Base-by-base conservation (phyloP, 53 echinoderm and acorn worm species). In the Actinopyga echinites region DNA sequence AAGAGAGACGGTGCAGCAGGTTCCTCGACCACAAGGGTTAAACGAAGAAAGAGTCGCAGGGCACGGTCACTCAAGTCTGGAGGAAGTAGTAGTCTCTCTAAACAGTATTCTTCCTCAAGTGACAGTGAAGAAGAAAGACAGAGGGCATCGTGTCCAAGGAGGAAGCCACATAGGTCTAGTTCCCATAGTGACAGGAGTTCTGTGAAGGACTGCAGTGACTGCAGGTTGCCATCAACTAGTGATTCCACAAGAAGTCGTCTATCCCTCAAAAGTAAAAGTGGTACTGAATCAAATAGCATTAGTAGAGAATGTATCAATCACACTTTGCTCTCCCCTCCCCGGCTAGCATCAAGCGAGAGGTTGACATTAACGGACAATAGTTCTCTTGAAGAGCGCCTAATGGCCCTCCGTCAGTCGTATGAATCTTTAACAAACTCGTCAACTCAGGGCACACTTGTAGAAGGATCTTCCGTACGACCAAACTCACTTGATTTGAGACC, bases 51-150 rank as follows among this genome's bases (percentile, higher is more conserved):
- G 20, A 80, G 81, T 29, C n/a, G 81, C 23, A 59, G 81, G 42
- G 60, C 81, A 30, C 28, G 81, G 30, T 80, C 81, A 10, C 81
- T 80, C 38, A 35, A 80, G 62, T 62, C 81, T 9, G 28, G 28
- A 13, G 63, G 58, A 34, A 62, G 60, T 24, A 77, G 32, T 31
- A 17, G 25, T 17, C 22, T 29, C 8, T 60, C 81, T 38, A 31
- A 40, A 5, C 60, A 62, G 30, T 80, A 62, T 61, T 59, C 60
- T 34, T 80, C 81, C 20, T 80, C 81, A 30, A 80, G 81, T 62
- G 81, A 80, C 42, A 80, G 81, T 61, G 81, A 80, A 22, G 81
- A 80, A 30, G 81, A 80, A 45, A 30, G 60, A n/a, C 36, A 24
- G 60, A 33, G 81, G 35, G 81, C 81, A 60, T 22, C 60, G 36